Evolutionary conservation across 2,797 vertebrate genomes (phyloP).

Genomic region (Lemur catta): DNA sequence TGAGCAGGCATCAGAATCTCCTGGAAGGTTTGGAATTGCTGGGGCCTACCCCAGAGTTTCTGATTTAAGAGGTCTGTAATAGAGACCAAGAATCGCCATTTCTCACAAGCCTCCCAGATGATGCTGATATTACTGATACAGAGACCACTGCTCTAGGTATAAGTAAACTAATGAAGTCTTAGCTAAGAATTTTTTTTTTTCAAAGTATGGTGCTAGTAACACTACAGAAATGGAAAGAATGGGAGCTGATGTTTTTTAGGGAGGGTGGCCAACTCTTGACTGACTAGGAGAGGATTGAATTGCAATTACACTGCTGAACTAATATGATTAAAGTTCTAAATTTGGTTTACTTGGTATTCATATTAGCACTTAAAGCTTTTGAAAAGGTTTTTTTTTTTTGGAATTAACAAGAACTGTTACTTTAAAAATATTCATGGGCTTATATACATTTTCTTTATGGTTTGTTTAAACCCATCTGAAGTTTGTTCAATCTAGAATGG

Average conservation of each 20-base stretch:
- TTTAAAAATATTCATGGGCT: neutral
- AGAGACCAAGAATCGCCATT: neutral
- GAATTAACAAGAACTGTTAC: neutral
- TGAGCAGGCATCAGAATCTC: neutral
- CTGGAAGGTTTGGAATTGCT: neutral
- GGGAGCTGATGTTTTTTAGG: neutral
- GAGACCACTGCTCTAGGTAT: neutral
- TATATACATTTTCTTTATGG: neutral
- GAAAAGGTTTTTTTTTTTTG: neutral
- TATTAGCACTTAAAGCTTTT: neutral
- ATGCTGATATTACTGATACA: neutral
- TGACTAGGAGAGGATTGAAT: neutral
- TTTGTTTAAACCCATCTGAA: neutral
- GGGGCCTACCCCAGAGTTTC: neutral
- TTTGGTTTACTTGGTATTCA: neutral
- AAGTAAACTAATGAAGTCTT: neutral
- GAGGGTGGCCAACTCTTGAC: neutral
- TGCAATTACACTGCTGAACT: neutral
- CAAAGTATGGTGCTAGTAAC: neutral
- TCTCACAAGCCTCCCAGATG: neutral
- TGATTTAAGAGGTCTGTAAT: neutral
- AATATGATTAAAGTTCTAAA: constrained; percentile 14
- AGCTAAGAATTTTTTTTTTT: neutral
- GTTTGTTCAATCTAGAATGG: neutral
- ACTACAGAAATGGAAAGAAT: neutral